Evolutionary conservation across 2,888 invertebrate species (phyloP).

Genomic region (Athrips mouffetella): DNA sequence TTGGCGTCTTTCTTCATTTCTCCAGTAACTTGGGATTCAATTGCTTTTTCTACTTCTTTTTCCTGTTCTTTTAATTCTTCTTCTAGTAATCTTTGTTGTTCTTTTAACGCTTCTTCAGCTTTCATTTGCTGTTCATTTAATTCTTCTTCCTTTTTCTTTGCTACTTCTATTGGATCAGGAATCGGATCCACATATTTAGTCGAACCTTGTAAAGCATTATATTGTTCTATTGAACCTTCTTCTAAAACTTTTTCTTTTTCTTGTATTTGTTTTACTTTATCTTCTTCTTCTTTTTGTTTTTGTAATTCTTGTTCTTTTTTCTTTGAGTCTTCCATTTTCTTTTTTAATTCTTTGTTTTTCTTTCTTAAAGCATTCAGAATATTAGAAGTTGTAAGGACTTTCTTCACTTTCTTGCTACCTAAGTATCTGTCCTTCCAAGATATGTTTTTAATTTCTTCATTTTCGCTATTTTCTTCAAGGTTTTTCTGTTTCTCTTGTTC

Average conservation of each 20-base stretch:
- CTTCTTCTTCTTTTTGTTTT: conserved; percentile 22
- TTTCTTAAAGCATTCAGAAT: conserved; percentile 80
- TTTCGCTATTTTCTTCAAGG: not conserved
- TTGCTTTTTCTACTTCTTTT: conserved; percentile 28
- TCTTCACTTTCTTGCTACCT: conserved; percentile 78
- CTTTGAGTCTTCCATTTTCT: conserved; percentile 52
- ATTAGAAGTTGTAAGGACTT: conserved; percentile 73
- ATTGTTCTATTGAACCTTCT: conserved; percentile 78
- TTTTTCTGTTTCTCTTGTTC: conserved; percentile 9
- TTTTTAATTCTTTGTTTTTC: conserved; percentile 73
- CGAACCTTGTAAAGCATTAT: conserved; percentile 61
- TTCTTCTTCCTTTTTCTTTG: conserved; percentile 16
- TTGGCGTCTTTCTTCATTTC: conserved; percentile 69
- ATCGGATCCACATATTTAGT: conserved; percentile 59
- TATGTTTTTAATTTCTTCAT: conserved; percentile 29
- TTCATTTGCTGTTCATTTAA: conserved; percentile 20
- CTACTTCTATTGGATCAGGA: conserved; percentile 28
- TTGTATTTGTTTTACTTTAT: conserved; percentile 1
- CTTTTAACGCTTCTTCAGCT: conserved; percentile 17
- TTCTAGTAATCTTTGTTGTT: conserved; percentile 25
- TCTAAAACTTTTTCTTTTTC: conserved; percentile 30
- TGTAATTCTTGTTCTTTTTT: conserved; percentile 22
- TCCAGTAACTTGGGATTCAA: conserved; percentile 25
- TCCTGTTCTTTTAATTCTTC: conserved; percentile 9
- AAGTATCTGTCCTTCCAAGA: conserved; percentile 81